Evolutionary conservation across 2,888 invertebrate species (phyloP).

Genomic region (Apeira syringaria): DNA sequence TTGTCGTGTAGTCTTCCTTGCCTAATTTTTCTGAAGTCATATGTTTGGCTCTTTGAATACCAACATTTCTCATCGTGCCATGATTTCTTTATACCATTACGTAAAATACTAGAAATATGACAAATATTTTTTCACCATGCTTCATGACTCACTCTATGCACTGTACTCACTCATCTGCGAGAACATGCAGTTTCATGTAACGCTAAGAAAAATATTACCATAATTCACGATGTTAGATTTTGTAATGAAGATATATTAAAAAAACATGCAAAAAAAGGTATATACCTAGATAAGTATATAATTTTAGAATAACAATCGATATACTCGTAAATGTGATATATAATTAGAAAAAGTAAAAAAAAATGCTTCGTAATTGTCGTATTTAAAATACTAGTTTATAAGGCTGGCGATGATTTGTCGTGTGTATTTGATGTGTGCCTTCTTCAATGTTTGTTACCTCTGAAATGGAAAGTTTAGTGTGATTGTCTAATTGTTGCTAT

Average conservation of each 20-base stretch:
- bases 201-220: too few relatives aligned
- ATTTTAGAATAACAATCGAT: constrained; percentile 59
- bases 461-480: constrained; percentile 1
- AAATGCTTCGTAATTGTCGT: constrained; percentile 30
- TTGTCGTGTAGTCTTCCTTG: constrained; percentile 24
- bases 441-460: constrained; percentile 4
- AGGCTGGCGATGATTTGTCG: constrained; percentile 41
- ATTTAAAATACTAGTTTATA: constrained; percentile 57
- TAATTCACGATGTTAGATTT: constrained; percentile 48
- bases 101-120: not conserved
- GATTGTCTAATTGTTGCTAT: not conserved
- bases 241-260: constrained; percentile 39
- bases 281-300: constrained; percentile 46
- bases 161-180: not conserved
- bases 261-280: constrained; percentile 59
- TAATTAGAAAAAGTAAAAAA: constrained; percentile 33
- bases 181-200: too few relatives aligned
- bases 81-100: constrained; percentile 31
- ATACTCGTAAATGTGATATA: constrained; percentile 78
- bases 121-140: constrained; percentile 37
- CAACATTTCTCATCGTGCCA: constrained; percentile 54
- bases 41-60: constrained; percentile 19
- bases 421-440: constrained; percentile 20
- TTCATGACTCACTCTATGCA: constrained; percentile 27
- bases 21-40: not conserved